These are phyloP conservation scores for Diorhabda carinulata DNA, from an alignment of 1,140 invertebrate genomes.

Conservation along the genomic window DNA sequence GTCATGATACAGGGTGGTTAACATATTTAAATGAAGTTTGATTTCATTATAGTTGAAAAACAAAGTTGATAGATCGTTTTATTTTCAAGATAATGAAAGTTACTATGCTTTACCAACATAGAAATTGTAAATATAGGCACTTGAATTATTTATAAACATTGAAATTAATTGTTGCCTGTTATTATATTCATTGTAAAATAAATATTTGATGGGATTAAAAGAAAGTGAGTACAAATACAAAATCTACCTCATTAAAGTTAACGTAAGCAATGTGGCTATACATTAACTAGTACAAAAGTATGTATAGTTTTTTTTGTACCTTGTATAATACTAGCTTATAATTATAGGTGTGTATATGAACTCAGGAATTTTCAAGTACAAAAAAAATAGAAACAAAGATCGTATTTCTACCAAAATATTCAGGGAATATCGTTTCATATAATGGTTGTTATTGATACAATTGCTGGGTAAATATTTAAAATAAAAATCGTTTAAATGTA, in stretches of 20 bases:
- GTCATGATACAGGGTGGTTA: too few relatives aligned
- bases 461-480: too few relatives aligned
- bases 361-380: constrained; percentile 34
- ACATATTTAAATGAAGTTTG: not conserved
- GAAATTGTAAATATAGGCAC: constrained; percentile 35
- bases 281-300: constrained; percentile 36
- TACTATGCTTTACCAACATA: constrained; percentile 8
- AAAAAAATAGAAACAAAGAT: constrained; percentile 8
- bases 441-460: too few relatives aligned
- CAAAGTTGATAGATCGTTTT: not conserved
- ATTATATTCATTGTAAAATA: constrained; percentile 24
- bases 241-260: constrained; percentile 38
- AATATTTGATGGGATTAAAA: constrained; percentile 14
- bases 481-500: too few relatives aligned
- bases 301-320: constrained; percentile 31
- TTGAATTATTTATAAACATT: constrained; percentile 30
- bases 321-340: constrained; percentile 31
- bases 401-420: constrained; percentile 3
- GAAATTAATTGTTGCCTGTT: constrained; percentile 35
- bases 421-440: constrained; percentile 27
- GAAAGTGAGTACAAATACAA: constrained; percentile 40
- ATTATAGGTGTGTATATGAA: constrained; percentile 37
- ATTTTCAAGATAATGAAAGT: constrained; percentile 8
- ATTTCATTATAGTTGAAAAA: not conserved
- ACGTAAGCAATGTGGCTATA: constrained; percentile 24